Base-by-base conservation (phyloP, 2,113 vertebrate species). In the Peucedramus taeniatus region DNA sequence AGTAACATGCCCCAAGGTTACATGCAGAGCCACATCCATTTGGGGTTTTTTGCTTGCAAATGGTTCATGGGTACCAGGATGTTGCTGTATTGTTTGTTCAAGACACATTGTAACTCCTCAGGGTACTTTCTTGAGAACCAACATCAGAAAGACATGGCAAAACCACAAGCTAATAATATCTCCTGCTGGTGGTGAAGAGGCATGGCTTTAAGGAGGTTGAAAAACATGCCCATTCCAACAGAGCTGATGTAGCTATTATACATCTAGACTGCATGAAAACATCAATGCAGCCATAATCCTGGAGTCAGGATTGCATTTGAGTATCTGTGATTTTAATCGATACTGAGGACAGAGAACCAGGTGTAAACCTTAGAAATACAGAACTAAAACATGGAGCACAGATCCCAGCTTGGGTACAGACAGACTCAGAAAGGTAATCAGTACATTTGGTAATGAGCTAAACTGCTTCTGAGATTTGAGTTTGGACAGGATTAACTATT, bases 31-130 rank as follows among this genome's bases (percentile, higher is more conserved):
- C 68, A 83, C 37, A 21, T 11, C 30, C 77, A 57, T 12, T 50
- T 1, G 2, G 15, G 20, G 2, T 0, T 28, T 59, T 79, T 69
- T 59, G 59, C 68, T 86, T 83, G 63, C 79, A 66, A 93, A 80
- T 54, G 71, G 66, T 44, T 80, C 86, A 87, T 57, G 92, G 91
- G 76, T 23, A 92, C 85, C 63, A 63, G 86, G 92, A 92, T 90
- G 88, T 24, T 94, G 90, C 71, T 66, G 92, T 33, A 93, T 42
- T 88, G 82, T 92, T 94, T 88, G 84, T 54, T 75, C 7, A 3
- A 76, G n/a, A 74, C 59, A 82, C 37, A 27, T 15, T 28, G 37
- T 63, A 90, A 87, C 82, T 86, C 44, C 68, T 61, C 33, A 21
- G 81, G 45, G 20, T 10, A 68, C 53, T 70, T 60, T 35, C 66